Base-by-base conservation (phyloP, 1,140 invertebrate genomes). In the Drosophila trapezifrons region DNA sequence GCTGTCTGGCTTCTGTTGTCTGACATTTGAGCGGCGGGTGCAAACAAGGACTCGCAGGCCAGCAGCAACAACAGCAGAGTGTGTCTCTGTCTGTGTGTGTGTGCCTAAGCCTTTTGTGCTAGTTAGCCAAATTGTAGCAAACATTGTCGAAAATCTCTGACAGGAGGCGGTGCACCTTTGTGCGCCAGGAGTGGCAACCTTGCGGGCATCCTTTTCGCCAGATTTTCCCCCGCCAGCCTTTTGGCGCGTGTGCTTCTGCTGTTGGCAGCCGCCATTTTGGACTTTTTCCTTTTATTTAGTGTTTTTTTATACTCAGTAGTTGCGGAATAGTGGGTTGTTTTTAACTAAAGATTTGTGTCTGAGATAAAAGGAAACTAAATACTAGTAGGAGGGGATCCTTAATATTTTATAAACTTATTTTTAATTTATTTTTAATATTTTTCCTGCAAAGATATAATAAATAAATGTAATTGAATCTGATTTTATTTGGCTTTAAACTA, bases 121-220 rank as follows among this genome's bases (percentile, higher is more conserved):
- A 72, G 69, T 72, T 72, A 79, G 80, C 80, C 72, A 71, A 71
- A 81, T 84, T 79, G 80, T 71, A 79, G 55, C 64, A 64, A 70
- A 71, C 72, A 73, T 66, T 62, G 55, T 65, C 32, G 56, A 58
- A 76, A 47, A 60, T 52, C 59, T 55, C 58, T 60, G 56, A 51
- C 45, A 66, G 81, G 69, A 51, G 80, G 32, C 46, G 59, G 74
- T 64, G 60, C 63, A 81, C 67, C 82, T 85, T 85, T 60, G 62
- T 85, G 71, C 64, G 46, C 46, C 58, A 42, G 25, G 25, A 66
- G 45, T 46, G 46, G 15, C 42, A 56, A 8, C 60, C 45, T 66
- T 51, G 64, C 27, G 62, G 62, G 17, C 46, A 69, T 70, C 67
- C 67, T 70, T 71, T 71, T 47, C 42, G 29, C 29, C 38, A 37